Evolutionary conservation across 2,797 vertebrate genomes (phyloP).

Genomic region (Acanthornis magna): DNA sequence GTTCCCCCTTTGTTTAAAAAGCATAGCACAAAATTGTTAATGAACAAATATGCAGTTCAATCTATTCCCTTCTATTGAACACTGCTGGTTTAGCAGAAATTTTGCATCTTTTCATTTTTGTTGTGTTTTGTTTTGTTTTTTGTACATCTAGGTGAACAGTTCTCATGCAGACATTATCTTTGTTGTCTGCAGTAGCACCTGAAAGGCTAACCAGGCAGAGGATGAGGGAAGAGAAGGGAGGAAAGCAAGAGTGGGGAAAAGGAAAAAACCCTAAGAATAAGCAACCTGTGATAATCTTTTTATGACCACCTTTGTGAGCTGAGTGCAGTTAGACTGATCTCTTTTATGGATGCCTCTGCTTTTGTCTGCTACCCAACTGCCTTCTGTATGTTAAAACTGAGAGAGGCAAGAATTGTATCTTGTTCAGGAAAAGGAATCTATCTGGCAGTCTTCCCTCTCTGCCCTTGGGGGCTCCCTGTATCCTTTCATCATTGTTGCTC

Average conservation of each 20-base stretch:
- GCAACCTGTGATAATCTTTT: not conserved
- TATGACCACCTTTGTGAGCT: not conserved
- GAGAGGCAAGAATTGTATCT: not conserved
- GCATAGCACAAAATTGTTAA: not conserved
- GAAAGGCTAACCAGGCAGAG: not conserved
- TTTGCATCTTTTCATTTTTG: not conserved
- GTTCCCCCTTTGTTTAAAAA: not conserved
- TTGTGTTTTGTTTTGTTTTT: not conserved
- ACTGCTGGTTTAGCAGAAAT: not conserved
- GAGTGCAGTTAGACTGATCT: not conserved
- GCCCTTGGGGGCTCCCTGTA: not conserved
- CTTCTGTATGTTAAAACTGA: not conserved
- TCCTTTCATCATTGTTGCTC: not conserved
- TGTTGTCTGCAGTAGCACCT: not conserved
- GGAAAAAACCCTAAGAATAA: not conserved
- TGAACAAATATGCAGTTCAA: not conserved
- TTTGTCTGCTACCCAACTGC: not conserved
- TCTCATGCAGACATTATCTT: not conserved
- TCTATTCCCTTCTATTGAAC: not conserved
- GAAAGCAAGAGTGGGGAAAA: not conserved
- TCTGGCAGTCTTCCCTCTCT: not conserved
- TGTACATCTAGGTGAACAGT: not conserved
- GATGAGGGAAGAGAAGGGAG: rapidly evolving
- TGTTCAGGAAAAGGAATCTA: not conserved
- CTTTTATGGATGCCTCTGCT: not conserved